Conservation (phyloP, 37 sponge, comb jelly and placozoan species). For the Crambe crambe region DNA sequence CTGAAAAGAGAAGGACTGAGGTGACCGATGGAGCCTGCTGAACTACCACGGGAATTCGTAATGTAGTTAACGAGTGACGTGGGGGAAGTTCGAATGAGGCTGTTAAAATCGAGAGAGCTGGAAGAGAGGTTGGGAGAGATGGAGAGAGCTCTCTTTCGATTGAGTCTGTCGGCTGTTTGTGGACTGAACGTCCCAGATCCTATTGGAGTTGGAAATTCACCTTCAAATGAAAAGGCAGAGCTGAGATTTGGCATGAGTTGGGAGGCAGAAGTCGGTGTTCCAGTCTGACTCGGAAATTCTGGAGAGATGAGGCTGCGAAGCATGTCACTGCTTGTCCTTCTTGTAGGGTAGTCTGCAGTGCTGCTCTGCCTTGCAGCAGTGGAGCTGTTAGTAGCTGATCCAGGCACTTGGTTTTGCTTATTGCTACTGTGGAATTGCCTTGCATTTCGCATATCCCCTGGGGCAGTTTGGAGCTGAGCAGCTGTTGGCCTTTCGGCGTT, state of each 20-base stretch:
- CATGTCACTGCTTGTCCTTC: not conserved
- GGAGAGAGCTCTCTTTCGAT: conserved; percentile 73
- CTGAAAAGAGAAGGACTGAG: conserved; percentile 64
- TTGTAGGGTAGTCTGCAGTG: too few relatives aligned
- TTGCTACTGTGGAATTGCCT: not conserved
- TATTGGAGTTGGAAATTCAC: conserved; percentile 35
- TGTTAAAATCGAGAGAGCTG: conserved; percentile 60
- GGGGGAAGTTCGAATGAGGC: conserved; percentile 67
- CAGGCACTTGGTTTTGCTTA: too few relatives aligned
- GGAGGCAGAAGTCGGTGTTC: conserved; percentile 36
- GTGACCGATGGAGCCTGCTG: conserved; percentile 63
- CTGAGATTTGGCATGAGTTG: conserved; percentile 43
- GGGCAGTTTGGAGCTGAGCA: not conserved
- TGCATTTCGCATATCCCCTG: not conserved
- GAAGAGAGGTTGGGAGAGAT: conserved; percentile 73
- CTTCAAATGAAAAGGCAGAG: conserved; percentile 33
- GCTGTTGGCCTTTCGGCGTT: not conserved
- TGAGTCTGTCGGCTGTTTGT: conserved; percentile 35
- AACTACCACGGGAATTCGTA: conserved; percentile 47
- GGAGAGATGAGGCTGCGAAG: conserved; percentile 12
- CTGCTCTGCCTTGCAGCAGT: not conserved
- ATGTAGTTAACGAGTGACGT: conserved; percentile 70
- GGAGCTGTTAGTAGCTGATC: not conserved
- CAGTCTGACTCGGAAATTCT: conserved; percentile 36
- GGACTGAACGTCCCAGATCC: conserved; percentile 71